Conservation (phyloP, 2,888 invertebrate genomes). For the Monopis laevigella region DNA sequence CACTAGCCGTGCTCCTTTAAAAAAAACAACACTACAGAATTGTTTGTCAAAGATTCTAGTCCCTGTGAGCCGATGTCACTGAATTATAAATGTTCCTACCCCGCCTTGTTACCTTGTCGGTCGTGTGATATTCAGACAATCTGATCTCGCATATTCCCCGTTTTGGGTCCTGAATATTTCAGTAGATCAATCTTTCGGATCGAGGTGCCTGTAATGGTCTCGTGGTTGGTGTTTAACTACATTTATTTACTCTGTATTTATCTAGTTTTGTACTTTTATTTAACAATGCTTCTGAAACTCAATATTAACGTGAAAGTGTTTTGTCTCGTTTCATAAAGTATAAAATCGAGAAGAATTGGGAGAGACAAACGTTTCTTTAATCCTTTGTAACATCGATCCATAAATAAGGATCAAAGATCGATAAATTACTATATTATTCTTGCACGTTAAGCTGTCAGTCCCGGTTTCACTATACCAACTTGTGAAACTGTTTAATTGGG, state of each 20-base stretch:
- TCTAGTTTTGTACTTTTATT: too few relatives aligned
- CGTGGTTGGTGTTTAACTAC: slow-evolving; percentile 32
- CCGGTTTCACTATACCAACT: too few relatives aligned
- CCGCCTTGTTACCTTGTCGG: slow-evolving; percentile 44
- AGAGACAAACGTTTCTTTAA: too few relatives aligned
- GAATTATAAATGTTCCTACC: slow-evolving; percentile 57
- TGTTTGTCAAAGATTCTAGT: slow-evolving; percentile 31
- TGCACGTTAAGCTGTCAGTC: too few relatives aligned
- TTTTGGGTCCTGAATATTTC: slow-evolving; percentile 60
- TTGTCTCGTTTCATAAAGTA: too few relatives aligned
- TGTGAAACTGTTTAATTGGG: too few relatives aligned
- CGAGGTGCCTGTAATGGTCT: slow-evolving; percentile 44
- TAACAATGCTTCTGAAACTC: background rate
- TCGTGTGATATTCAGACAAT: slow-evolving; percentile 66
- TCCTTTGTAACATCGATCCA: too few relatives aligned
- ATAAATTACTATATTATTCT: too few relatives aligned
- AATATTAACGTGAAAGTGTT: background rate
- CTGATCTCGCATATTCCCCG: slow-evolving; percentile 60
- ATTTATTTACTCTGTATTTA: slow-evolving; percentile 21
- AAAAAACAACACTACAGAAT: slow-evolving; percentile 6
- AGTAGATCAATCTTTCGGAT: slow-evolving; percentile 44
- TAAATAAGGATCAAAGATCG: too few relatives aligned
- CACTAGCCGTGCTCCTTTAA: slow-evolving; percentile 9
- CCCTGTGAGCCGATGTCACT: slow-evolving; percentile 28
- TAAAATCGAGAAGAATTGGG: too few relatives aligned